Evolutionary conservation across 2,113 vertebrate species (phyloP), one percentile per base, ranked within the genome.

Genomic region (Nothocercus julius): DNA sequence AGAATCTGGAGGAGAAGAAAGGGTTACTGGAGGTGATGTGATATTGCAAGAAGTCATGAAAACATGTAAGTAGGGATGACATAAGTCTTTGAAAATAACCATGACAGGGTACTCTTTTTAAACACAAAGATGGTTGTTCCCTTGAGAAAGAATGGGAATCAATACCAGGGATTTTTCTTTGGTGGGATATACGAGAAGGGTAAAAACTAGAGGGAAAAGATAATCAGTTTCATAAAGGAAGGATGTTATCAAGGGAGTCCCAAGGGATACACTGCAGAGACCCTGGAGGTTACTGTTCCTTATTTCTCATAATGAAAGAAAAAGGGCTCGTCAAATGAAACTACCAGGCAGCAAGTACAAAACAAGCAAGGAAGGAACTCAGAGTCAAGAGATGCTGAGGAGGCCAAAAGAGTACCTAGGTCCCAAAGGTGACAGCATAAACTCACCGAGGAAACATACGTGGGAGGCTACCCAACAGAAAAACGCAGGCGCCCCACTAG

Each of bases 401-500:
- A 87, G 30, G 19, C 11, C 34, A 18, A 61, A 68, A 64, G 13
- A 32, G 12, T 18, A 40, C 2, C 0, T 17, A 36, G 15, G 8
- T 78, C n/a, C 36, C 16, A 74, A 90, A 70, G 0, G 1, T 7
- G 13, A 40, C 1, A 81, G 14, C 16, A 66, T 77, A 69, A 82
- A 67, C 13, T 81, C n/a, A 42, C 21, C 56, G 42, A 45, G 84
- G 27, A 93, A 92, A 24, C 30, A 36, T 4, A 47, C 53, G 7
- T 34, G 30, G 44, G 63, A 84, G 30, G 13, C 45, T 58, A 11
- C 22, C 13, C 5, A 45, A 21, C 10, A 61, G 11, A 68, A 91
- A 90, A 7, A 0, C 5, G 18, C 8, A n/a, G 3, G 5, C 85
- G 79, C 20, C 27, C 44, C 51, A 27, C 7, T 0, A 61, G 40